Conservation (phyloP, 92 coral and sea anemone genomes). For the Montipora capitata region DNA sequence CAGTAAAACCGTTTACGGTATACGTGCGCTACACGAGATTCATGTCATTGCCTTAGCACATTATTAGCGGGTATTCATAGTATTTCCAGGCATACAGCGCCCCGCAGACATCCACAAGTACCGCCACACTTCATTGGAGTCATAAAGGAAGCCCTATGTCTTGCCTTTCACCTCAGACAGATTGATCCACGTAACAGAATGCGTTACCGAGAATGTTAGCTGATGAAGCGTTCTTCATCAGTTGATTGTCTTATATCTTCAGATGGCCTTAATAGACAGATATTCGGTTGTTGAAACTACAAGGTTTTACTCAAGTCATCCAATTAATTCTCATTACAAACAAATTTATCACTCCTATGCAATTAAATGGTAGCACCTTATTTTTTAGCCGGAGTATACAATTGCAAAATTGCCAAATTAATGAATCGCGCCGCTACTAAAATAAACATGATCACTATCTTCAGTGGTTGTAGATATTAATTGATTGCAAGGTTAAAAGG, state of each 20-base stretch:
- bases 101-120: conserved; percentile 20
- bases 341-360: neutral
- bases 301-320: neutral
- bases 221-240: neutral
- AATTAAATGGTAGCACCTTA: neutral
- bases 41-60: conserved; percentile 24
- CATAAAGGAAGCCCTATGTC: conserved; percentile 43
- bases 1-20: neutral
- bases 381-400: conserved; percentile 12
- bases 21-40: neutral
- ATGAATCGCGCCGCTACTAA: conserved; percentile 19
- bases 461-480: conserved; percentile 5
- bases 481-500: neutral
- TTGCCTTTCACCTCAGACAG: conserved; percentile 2
- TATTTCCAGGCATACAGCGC: conserved; percentile 29
- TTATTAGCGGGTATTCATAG: conserved; percentile 43
- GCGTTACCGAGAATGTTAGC: neutral
- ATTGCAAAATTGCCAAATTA: conserved; percentile 13
- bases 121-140: conserved; percentile 61
- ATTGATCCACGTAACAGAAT: neutral
- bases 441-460: conserved; percentile 3
- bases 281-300: conserved; percentile 27
- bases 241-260: neutral
- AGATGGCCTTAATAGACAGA: neutral
- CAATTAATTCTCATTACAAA: conserved; percentile 39